Evolutionary conservation across 2,888 invertebrate genomes (phyloP), one percentile per base, ranked within the genome.

Genomic region (Leptogaster cylindrica): DNA sequence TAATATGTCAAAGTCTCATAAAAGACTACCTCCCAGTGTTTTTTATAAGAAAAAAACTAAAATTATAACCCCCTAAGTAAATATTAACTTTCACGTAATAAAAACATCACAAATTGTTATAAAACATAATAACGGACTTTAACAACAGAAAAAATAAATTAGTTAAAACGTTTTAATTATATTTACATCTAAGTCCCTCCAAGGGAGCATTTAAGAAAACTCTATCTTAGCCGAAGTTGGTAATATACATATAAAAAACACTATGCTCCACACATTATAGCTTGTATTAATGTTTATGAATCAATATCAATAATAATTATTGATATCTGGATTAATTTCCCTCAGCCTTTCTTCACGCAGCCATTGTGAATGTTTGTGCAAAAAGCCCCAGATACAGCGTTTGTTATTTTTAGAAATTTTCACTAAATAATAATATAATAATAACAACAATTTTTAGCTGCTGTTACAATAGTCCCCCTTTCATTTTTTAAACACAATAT

Each of bases 141-240:
- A 61, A 61, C 61, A 61, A 61, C 61, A 44, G 61, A 61, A 61
- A 61, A 44, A 61, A 61, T 61, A 61, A 61, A 61, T 61, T 61
- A 61, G 61, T 61, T 61, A 36, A 44, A 61, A 61, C 61, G 44
- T 61, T 16, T 61, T 28, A 61, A 61, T 61, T 44, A 44, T 61
- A 61, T 61, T 61, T 61, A 61, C 61, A 61, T 16, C 28, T 61
- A 61, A 61, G 44, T 61, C 61, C 61, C 61, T 61, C 23, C 27
- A 41, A 61, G 61, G 61, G 31, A 61, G 27, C 36, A 44, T 39
- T 16, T 44, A 61, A 23, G 44, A 44, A 61, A 61, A 44, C 31
- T 18, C 61, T 61, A 61, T 27, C 41, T 27, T 61, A 61, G 27
- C 28, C 28, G 44, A 44, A 61, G 16, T 27, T 61, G 61, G 44